A percentile compares a stretch with the other conserved stretches of the same genome.
Evolutionary conservation across 2,113 vertebrate genomes (phyloP).

Genomic region (Caretta caretta): DNA sequence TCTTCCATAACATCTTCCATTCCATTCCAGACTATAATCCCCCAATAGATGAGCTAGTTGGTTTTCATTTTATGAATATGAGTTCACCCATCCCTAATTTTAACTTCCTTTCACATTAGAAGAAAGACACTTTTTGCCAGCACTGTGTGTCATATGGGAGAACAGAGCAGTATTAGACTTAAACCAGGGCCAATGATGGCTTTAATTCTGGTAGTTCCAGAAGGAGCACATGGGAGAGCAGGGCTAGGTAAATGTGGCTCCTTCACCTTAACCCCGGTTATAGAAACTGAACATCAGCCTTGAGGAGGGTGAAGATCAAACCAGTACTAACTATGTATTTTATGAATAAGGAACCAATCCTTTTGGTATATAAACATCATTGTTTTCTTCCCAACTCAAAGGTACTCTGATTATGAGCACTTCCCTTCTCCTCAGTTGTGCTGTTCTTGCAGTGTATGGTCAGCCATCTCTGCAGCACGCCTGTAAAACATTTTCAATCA

Average conservation of each 20-base stretch:
- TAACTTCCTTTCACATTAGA: not conserved
- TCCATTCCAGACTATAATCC: not conserved
- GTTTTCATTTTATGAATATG: accelerated
- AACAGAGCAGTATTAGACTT: not conserved
- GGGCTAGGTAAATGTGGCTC: not conserved
- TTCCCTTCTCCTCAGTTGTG: not conserved
- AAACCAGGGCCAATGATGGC: not conserved
- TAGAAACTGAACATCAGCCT: not conserved
- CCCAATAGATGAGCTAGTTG: not conserved
- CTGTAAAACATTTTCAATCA: not conserved
- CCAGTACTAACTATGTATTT: not conserved
- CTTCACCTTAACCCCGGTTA: not conserved
- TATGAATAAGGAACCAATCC: not conserved
- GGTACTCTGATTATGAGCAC: not conserved
- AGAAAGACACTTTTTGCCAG: not conserved
- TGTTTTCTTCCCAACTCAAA: not conserved
- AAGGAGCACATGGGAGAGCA: not conserved
- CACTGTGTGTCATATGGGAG: not conserved
- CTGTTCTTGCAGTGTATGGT: not conserved
- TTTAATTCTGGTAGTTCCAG: not conserved
- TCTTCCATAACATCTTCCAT: not conserved
- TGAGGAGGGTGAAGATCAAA: not conserved
- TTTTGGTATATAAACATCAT: not conserved
- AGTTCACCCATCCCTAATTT: not conserved
- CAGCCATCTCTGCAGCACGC: not conserved